Conservation (phyloP, 2,888 invertebrate species). For the Agriopis aurantiaria region DNA sequence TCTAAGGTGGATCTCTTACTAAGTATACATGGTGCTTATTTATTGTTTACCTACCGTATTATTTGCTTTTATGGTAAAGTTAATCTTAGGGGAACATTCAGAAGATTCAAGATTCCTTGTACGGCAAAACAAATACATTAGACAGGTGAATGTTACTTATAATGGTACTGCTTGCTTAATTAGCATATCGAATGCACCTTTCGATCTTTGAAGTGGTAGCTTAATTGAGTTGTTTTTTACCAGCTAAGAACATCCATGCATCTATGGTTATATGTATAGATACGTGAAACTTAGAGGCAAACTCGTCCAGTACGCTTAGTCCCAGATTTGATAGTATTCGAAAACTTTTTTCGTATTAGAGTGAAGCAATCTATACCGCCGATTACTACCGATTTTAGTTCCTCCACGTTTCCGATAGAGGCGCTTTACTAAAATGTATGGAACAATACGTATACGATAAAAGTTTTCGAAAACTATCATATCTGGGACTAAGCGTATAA, state of each 20-base stretch:
- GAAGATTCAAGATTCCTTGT: slow-evolving; percentile 45
- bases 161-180: slow-evolving; percentile 69
- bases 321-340: too few relatives aligned
- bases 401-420: too few relatives aligned
- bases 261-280: neutral
- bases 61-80: slow-evolving; percentile 39
- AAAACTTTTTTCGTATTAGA: too few relatives aligned
- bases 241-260: neutral
- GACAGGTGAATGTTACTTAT: slow-evolving; percentile 76
- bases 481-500: too few relatives aligned
- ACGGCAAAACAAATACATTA: slow-evolving; percentile 48
- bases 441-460: too few relatives aligned
- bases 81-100: slow-evolving; percentile 40
- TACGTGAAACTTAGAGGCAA: too few relatives aligned
- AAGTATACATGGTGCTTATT: slow-evolving; percentile 45
- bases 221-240: slow-evolving; percentile 49
- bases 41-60: neutral
- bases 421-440: too few relatives aligned
- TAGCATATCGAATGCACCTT: slow-evolving; percentile 65
- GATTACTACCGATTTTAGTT: too few relatives aligned
- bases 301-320: too few relatives aligned
- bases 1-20: neutral
- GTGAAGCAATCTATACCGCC: too few relatives aligned
- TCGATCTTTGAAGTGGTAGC: slow-evolving; percentile 55
- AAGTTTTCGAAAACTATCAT: too few relatives aligned